Evolutionary conservation across 2,888 invertebrate species (phyloP), one percentile per base, ranked within the genome.

Genomic region (Stenodera caucasica): DNA sequence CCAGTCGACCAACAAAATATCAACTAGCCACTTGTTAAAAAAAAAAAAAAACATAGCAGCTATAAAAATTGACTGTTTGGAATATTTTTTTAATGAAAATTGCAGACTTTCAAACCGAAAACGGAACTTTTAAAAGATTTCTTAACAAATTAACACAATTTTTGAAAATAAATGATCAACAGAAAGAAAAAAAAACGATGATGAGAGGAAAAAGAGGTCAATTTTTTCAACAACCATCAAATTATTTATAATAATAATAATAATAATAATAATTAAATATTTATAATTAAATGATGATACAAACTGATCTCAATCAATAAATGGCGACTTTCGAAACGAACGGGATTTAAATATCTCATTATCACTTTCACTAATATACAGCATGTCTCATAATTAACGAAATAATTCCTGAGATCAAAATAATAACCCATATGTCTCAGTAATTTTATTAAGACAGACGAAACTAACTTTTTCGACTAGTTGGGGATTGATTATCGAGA

Each of bases 301-400:
- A 14, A 37, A 15, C 14, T 37, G 37, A 62, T 62, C 57, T 55
- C 45, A 51, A 29, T 14, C 5, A 14, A n/a, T n/a, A 14, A 7
- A 37, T 37, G 14, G 51, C 55, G 18, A 53, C 62, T 62, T 61
- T 54, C 61, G 54, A 57, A 61, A 56, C 45, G 52, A 55, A 55
- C 37, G 55, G 37, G 37, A 49, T 52, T 49, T 56, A 63, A 63
- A 63, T 58, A 56, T 57, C 62, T 59, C 58, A 53, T 56, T 55
- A 55, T 55, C 56, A 59, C 63, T 63, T 63, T 63, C 63, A 57
- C 63, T 59, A 29, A 40, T 37, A 18, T 26, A n/a, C n/a, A n/a
- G n/a, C n/a, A n/a, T n/a, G n/a, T n/a, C n/a, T n/a, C n/a, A n/a
- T n/a, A n/a, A n/a, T n/a, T n/a, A n/a, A n/a, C n/a, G n/a, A n/a